Evolutionary conservation across 2,797 vertebrate genomes (phyloP), one percentile per base, ranked within the genome.

Genomic region (Pipistrellus kuhlii): DNA sequence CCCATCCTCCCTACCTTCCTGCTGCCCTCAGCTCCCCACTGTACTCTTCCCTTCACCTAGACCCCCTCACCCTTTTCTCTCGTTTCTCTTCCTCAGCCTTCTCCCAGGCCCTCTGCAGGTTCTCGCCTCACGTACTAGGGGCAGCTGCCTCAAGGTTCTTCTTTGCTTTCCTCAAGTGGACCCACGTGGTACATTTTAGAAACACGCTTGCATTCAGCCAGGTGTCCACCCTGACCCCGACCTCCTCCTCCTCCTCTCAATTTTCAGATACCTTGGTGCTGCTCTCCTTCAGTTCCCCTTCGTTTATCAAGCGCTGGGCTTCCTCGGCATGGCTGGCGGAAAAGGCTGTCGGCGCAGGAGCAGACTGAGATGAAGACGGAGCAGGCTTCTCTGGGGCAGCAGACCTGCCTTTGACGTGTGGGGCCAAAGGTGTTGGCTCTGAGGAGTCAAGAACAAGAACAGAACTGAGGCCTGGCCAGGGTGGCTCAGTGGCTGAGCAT

Each of bases 211-310:
- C 32, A 17, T 25, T 46, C 32, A 48, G 2, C 66, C 41, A 18
- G 59, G 2, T 14, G 30, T 66, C 48, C 73, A 21, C 66, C 20
- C 23, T 3, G 64, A 68, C n/a, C 46, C 38, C 7, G 4, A 15
- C 14, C 10, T 55, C 82, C 13, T 82, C 82, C 10, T 82, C 53
- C 38, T 81, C 57, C 25, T 15, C 68, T 41, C 1, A 0, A 14
- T 82, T 57, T 80, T 62, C 59, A 85, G 86, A 62, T 97, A 98
- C 98, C 97, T 94, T 97, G 91, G 76, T 91, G 48, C 30, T 90
- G 72, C 6, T 92, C 17, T 96, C 92, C 57, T 93, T 97, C 59
- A 23, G 81, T 23, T 97, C 89, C 0, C 96, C 87, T 0, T 93
- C 93, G 10, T 72, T 96, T 2, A 5, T 41, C 83, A 78, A 12